Evolutionary conservation across 2,113 vertebrate genomes (phyloP), one percentile per base, ranked within the genome.

Genomic region (Entomyzon cyanotis): DNA sequence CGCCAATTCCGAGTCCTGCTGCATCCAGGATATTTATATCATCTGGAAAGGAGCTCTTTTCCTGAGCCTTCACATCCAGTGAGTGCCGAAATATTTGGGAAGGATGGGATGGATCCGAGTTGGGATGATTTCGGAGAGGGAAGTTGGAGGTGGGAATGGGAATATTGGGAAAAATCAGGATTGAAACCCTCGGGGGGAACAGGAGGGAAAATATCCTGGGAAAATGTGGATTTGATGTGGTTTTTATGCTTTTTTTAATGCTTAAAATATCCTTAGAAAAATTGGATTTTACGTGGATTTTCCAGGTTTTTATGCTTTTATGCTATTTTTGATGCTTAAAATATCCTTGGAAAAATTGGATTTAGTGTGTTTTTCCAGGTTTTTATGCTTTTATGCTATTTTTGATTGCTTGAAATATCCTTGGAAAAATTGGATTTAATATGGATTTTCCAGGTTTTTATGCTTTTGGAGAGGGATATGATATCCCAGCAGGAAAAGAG

Each of bases 401-500:
- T 39, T 37, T 37, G 37, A 37, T 39, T 39, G 39, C 39, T 39
- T 39, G 11, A 39, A 39, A 39, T 39, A 39, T 39, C 39, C 39
- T 39, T 39, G 11, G 39, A 39, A 39, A 39, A 39, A 39, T 39
- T 11, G 39, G 39, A 39, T 39, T 39, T 12, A 10, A 10, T 39
- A 10, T 39, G 39, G 10, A 1, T 20, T 60, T 10, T 46, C 44
- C 44, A 46, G 27, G 2, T 7, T 60, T 60, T 75, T 35, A 11
- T 10, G 41, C 2, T 23, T 35, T 42, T 12, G 59, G 75, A 2
- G 12, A 0, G 5, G 22, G 30, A n/a, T n/a, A 2, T 1, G 35
- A 15, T 30, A 50, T 49, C 9, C 58, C 23, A n/a, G 22, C 1
- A 2, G 59, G 37, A 12, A n/a, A 8, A 16, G 28, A 53, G 28